Conservation (phyloP, 2,797 vertebrate genomes). For the Darevskia nairensis region DNA sequence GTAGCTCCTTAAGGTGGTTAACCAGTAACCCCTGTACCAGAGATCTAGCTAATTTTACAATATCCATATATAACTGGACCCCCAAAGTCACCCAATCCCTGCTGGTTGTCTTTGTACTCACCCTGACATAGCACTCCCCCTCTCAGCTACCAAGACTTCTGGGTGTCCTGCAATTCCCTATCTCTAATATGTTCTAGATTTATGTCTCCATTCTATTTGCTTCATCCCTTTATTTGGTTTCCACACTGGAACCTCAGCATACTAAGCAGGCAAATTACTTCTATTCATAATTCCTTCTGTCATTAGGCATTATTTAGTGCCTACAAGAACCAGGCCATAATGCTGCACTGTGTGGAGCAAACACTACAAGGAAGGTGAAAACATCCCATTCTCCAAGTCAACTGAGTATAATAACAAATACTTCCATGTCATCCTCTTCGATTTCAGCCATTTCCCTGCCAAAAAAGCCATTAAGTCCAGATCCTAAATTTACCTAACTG, state of each 20-base stretch:
- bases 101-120: not conserved
- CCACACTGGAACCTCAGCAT: not conserved
- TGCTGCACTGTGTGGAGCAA: not conserved
- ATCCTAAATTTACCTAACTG: conserved; percentile 6
- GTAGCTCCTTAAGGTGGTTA: not conserved
- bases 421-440: not conserved
- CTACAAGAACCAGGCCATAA: not conserved
- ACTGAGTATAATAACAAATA: not conserved
- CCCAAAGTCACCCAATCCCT: not conserved
- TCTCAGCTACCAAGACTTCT: too few species aligned
- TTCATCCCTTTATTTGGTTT: not conserved
- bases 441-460: not conserved
- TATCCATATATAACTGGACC: not conserved
- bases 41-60: not conserved
- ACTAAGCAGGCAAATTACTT: not conserved
- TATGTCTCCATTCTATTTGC: not conserved
- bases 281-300: not conserved
- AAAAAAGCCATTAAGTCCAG: conserved; percentile 2
- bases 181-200: not conserved
- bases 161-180: too few species aligned
- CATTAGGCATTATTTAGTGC: not conserved
- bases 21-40: too few species aligned
- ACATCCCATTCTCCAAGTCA: not conserved
- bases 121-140: too few species aligned
- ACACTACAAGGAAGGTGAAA: not conserved